Evolutionary conservation across 2,888 invertebrate species (phyloP), one percentile per base, ranked within the genome.

Genomic region (Empis stercorea): DNA sequence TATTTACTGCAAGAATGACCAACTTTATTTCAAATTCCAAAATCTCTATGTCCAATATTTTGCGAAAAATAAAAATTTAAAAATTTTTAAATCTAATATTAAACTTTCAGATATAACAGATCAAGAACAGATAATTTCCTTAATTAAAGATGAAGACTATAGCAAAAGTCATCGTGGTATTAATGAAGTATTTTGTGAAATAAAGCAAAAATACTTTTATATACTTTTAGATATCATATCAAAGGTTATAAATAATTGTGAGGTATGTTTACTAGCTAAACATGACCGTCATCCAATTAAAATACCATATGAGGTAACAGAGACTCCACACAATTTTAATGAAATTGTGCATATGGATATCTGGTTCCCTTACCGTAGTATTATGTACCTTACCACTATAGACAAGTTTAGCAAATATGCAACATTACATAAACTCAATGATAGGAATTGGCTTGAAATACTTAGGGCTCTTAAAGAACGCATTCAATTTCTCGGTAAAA

Each of bases 241-340:
- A 32, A 32, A 50, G 13, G 49, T 14, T 45, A 51, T 15, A 39
- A 39, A 39, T 17, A 49, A 54, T 13, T 52, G 55, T 16, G 46
- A 49, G 38, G 45, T 44, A 34, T 54, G 54, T 30, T 46, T 48
- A 47, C 46, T 47, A 43, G 49, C 49, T 14, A 55, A 54, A 45
- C 54, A 52, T 38, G 52, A 55, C 41, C 15, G 54, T 16, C 46
- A 53, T 34, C 55, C 56, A 13, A 42, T 49, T 34, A 44, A 49
- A 39, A 47, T 48, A 6, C 45, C 47, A 36, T 52, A 52, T 14
- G 47, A 52, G 23, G n/a, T 57, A 1, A 55, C 55, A 4, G 38
- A 38, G 11, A 36, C 49, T 23, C 9, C 13, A 30, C 11, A 10
- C 14, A 27, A 47, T 34, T 45, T 13, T 10, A 23, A 23, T 27